phyloP scores from a whole-genome alignment of 2,797 vertebrate genomes.

The Gobio occitaniae region DNA sequence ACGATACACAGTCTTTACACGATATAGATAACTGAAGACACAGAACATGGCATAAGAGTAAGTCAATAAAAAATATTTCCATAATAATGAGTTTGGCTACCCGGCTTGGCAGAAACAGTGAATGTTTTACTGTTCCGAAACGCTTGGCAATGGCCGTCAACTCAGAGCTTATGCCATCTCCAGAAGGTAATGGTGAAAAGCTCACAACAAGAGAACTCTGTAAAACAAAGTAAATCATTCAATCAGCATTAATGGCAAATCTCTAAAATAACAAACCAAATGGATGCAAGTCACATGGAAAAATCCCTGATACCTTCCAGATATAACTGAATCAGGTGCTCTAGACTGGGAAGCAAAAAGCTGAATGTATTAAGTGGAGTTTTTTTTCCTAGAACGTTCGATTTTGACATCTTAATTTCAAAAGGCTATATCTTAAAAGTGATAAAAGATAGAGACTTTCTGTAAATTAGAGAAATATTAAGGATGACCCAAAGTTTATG shows the following conservation, averaged over 20 bases:
- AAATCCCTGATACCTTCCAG: background rate
- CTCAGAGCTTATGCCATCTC: constrained; percentile 65
- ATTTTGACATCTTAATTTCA: too few species aligned
- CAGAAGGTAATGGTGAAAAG: constrained; percentile 70
- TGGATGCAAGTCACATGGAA: background rate
- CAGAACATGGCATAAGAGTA: background rate
- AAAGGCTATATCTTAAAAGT: too few species aligned
- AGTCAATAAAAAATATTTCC: background rate
- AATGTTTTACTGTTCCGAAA: constrained; percentile 74
- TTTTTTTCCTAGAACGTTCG: too few species aligned
- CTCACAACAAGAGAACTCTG: constrained; percentile 74
- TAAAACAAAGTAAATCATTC: background rate
- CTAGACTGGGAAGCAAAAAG: background rate
- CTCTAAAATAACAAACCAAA: background rate
- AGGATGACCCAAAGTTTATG: too few species aligned
- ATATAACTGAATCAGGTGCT: background rate
- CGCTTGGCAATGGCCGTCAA: constrained; percentile 69
- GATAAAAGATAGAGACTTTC: too few species aligned
- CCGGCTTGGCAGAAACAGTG: constrained; percentile 71
- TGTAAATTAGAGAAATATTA: too few species aligned
- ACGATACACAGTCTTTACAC: background rate
- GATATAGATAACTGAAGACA: background rate
- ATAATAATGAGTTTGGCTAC: constrained; percentile 59
- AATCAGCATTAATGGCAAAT: background rate
- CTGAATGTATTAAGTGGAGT: background rate